A percentile compares a stretch with the other conserved stretches of the same genome.
Evolutionary conservation across 2,888 invertebrate species (phyloP).

Genomic region (Amphipyra berbera): DNA sequence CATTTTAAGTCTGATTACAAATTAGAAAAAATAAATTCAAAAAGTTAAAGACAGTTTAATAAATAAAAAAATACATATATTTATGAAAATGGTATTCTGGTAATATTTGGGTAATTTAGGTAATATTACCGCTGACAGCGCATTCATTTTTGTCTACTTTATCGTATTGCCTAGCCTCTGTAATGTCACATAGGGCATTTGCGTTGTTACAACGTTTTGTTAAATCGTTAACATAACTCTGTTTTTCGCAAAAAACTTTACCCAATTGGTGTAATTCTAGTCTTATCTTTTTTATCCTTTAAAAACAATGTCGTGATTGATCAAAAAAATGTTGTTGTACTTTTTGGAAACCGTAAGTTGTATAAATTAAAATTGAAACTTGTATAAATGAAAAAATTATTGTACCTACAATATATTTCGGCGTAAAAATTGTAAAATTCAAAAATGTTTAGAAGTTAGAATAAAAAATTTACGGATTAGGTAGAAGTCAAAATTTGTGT

Average conservation of each 20-base stretch:
- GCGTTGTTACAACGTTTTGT: constrained; percentile 75
- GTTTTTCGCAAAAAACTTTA: constrained; percentile 56
- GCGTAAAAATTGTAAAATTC: constrained; percentile 84
- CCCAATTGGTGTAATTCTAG: constrained; percentile 86
- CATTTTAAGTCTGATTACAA: constrained; percentile 3
- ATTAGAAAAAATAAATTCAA: background rate
- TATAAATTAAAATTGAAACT: constrained; percentile 64
- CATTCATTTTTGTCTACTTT: constrained; percentile 76
- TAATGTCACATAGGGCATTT: constrained; percentile 84
- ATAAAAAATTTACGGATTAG: constrained; percentile 73
- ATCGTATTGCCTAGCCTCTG: constrained; percentile 78
- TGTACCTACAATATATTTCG: constrained; percentile 77
- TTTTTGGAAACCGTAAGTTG: constrained; percentile 63
- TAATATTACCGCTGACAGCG: constrained; percentile 74
- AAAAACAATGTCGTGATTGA: constrained; percentile 60
- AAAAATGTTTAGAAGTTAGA: constrained; percentile 79
- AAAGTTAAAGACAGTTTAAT: constrained; percentile 5
- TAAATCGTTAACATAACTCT: constrained; percentile 52
- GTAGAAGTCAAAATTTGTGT: constrained; percentile 86
- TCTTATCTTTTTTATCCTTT: constrained; percentile 74
- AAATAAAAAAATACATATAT: background rate
- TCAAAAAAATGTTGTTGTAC: constrained; percentile 54
- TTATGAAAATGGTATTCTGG: constrained; percentile 10
- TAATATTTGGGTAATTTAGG: constrained; percentile 27
- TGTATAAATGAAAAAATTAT: constrained; percentile 75